These are phyloP conservation scores for Dicerorhinus sumatrensis DNA, from an alignment of 2,113 vertebrate genomes.

Conservation along the genomic window DNA sequence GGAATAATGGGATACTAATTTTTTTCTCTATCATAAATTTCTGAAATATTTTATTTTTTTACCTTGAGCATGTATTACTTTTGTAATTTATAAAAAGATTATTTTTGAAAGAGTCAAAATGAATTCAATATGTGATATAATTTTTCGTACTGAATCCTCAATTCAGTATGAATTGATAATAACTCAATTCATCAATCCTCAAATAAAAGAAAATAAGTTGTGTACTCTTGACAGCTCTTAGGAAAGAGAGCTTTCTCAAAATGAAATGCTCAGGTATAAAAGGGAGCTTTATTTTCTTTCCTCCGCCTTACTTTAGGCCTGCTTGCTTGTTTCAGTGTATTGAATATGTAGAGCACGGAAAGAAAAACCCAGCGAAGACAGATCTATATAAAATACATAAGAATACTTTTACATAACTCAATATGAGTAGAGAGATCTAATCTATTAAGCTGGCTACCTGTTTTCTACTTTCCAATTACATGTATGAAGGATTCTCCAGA, in stretches of 20 bases:
- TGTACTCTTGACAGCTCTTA: constrained; percentile 3
- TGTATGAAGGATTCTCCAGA: background rate
- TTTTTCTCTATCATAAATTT: constrained; percentile 31
- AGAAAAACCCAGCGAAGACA: background rate
- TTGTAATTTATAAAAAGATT: constrained; percentile 26
- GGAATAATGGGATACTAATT: background rate
- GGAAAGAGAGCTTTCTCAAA: background rate
- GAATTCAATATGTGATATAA: background rate
- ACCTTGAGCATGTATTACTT: background rate
- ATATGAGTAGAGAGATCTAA: background rate
- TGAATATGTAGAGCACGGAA: background rate
- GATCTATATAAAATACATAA: background rate
- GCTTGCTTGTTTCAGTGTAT: background rate
- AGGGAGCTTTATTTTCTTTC: background rate
- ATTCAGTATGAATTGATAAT: too few species aligned
- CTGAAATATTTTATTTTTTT: background rate
- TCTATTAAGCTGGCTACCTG: background rate
- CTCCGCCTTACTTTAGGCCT: background rate
- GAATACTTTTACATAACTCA: constrained; percentile 27
- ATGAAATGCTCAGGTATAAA: constrained; percentile 4
- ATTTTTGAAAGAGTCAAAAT: constrained; percentile 55
- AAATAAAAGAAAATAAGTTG: constrained; percentile 27
- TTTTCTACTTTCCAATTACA: background rate
- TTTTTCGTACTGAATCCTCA: background rate
- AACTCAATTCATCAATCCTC: too few species aligned